Evolutionary conservation across 2,888 invertebrate genomes (phyloP).

Genomic region (Drosophila formosana): DNA sequence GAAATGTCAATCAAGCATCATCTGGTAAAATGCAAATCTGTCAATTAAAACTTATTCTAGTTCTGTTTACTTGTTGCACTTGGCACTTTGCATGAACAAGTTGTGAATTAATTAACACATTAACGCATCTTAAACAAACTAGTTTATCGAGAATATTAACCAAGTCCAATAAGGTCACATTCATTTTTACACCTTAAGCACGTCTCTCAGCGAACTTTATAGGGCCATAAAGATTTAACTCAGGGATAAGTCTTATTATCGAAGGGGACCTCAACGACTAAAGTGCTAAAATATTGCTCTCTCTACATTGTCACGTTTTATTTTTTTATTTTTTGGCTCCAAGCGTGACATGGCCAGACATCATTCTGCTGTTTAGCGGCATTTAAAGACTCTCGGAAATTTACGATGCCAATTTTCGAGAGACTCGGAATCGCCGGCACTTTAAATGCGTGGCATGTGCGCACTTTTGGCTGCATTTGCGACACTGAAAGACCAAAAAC

Average conservation of each 20-base stretch:
- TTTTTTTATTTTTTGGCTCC: conserved; percentile 18
- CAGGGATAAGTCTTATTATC: conserved; percentile 24
- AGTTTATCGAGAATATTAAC: conserved; percentile 38
- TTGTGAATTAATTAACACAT: conserved; percentile 38
- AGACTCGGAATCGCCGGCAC: conserved; percentile 42
- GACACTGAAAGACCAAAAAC: conserved; percentile 64
- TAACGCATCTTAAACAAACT: conserved; percentile 51
- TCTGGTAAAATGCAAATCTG: conserved; percentile 37
- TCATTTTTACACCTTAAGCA: conserved; percentile 49
- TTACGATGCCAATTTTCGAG: conserved; percentile 51
- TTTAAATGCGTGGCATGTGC: conserved; percentile 74
- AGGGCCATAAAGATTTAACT: conserved; percentile 31
- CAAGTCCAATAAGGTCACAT: conserved; percentile 34
- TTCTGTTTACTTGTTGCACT: conserved; percentile 21
- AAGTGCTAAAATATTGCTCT: conserved; percentile 6
- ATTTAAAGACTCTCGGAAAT: conserved; percentile 38
- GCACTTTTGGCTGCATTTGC: conserved; percentile 64
- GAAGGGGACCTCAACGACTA: conserved; percentile 1
- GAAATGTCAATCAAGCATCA: conserved; percentile 33
- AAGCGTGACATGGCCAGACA: conserved; percentile 58
- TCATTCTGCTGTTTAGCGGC: conserved; percentile 29
- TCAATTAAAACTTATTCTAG: conserved; percentile 23
- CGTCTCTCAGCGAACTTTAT: conserved; percentile 29
- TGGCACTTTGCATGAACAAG: conserved; percentile 35
- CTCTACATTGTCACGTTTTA: conserved; percentile 68